Percentiles rank a stretch among this genome's conserved stretches.
Evolutionary conservation across 1,140 invertebrate species (phyloP).

Genomic region (Neodiprion virginianus): DNA sequence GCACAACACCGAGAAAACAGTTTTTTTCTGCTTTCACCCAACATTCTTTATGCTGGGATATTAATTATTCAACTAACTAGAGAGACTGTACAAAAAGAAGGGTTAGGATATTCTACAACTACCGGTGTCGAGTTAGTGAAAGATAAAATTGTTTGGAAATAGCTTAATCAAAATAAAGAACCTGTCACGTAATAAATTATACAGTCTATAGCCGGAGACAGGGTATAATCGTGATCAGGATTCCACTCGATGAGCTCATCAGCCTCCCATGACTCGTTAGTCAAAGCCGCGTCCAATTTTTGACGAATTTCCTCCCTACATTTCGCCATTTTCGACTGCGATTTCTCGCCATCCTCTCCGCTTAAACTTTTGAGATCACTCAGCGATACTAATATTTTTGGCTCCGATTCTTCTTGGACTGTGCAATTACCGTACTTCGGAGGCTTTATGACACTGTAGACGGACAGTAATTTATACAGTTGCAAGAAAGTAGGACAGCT

Average conservation of each 20-base stretch:
- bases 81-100: too few species aligned
- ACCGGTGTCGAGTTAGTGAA: too few species aligned
- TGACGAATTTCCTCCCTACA: conserved; percentile 18
- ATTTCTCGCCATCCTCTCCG: not conserved
- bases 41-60: too few species aligned
- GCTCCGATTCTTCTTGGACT: conserved; percentile 12
- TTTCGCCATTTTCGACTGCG: not conserved
- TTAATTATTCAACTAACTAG: too few species aligned
- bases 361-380: conserved; percentile 22
- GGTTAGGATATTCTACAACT: too few species aligned
- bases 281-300: conserved; percentile 23
- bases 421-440: conserved; percentile 33
- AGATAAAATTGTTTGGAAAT: not conserved
- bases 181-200: conserved; percentile 38
- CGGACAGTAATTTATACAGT: conserved; percentile 33
- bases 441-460: conserved; percentile 31
- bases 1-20: not conserved
- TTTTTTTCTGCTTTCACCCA: not conserved
- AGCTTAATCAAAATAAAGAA: conserved; percentile 21
- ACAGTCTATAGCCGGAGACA: conserved; percentile 22
- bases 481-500: conserved; percentile 33
- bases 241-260: conserved; percentile 26
- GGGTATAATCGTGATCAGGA: conserved; percentile 26
- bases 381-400: conserved; percentile 15
- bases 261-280: conserved; percentile 26